These are phyloP conservation scores for Xylota segnis DNA, from an alignment of 2,888 invertebrate species.

Conservation along the genomic window DNA sequence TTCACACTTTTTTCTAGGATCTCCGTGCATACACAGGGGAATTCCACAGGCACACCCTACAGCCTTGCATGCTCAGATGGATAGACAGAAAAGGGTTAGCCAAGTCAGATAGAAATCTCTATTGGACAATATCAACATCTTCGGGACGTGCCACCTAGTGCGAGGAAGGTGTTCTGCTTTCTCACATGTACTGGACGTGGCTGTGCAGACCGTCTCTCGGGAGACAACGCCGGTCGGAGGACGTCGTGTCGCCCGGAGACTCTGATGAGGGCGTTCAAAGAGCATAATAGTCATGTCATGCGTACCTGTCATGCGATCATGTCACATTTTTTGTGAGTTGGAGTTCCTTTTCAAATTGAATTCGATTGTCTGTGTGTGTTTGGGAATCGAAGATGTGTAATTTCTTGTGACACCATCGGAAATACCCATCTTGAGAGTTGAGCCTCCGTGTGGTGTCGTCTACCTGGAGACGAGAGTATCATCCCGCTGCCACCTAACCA, in stretches of 20 bases:
- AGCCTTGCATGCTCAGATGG: constrained; percentile 53
- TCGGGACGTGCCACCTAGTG: constrained; percentile 70
- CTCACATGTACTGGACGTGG: constrained; percentile 53
- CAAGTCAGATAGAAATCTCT: constrained; percentile 71
- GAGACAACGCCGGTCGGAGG: constrained; percentile 36
- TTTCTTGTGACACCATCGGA: constrained; percentile 74
- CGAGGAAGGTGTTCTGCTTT: constrained; percentile 50
- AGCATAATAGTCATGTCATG: constrained; percentile 75
- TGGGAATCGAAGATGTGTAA: constrained; percentile 61
- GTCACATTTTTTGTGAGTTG: constrained; percentile 62
- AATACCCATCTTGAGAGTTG: constrained; percentile 45
- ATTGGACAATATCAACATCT: constrained; percentile 75
- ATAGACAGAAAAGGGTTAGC: constrained; percentile 70
- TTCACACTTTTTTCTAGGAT: constrained; percentile 68
- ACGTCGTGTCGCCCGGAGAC: constrained; percentile 58
- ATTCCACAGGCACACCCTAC: constrained; percentile 63
- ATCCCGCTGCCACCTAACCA: constrained; percentile 56
- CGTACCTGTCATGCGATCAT: constrained; percentile 73
- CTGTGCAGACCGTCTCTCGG: constrained; percentile 36
- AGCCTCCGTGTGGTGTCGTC: constrained; percentile 1
- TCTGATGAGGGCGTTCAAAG: constrained; percentile 72
- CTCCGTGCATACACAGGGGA: constrained; percentile 32
- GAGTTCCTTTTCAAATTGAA: constrained; percentile 51
- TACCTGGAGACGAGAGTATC: constrained; percentile 50
- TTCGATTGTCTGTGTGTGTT: constrained; percentile 30